Base-by-base conservation (phyloP, 2,888 invertebrate species). In the Peribatodes rhomboidaria region DNA sequence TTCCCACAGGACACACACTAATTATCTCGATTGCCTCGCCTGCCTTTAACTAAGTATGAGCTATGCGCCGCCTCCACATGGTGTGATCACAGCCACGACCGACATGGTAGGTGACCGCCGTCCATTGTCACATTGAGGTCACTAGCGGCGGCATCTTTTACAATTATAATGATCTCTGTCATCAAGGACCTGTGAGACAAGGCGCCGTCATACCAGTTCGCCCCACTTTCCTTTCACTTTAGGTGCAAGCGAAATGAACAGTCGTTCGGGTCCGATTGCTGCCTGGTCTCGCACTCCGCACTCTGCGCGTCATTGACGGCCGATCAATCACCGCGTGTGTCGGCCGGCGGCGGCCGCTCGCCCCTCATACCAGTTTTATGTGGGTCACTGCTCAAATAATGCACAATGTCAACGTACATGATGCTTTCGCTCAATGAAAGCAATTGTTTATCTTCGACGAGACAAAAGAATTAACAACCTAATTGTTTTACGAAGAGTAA, bases 1-100 rank as follows among this genome's bases (percentile, higher is more conserved):
- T 62, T 20, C 58, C 50, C 66, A 49, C 66, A 49, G 61, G 61
- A 63, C 64, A 22, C 41, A 44, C 44, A 50, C 52, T 61, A 41
- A 44, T 61, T 49, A 58, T 41, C 47, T 47, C 35, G 9, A 33
- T 46, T 47, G 41, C 31, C 46, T 27, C 31, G 62, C 33, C 44
- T 39, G 54, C 49, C 56, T 61, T 44, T 46, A 60, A 53, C 41
- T 3, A 10, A 22, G 20, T n/a, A 61, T 61, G 61, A 65, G 61
- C 58, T 49, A 42, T 1, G 50, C 10, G 35, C 63, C 10, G 39
- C 63, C 68, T 52, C 59, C 64, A 22, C 64, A 62, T 16, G 56
- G 44, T 42, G 54, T 3, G 46, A 33, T 50, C 44, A 18, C 27
- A 27, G 13, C 44, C 14, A 18, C 18, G 11, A 10, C 44, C 8